Conservation (phyloP, 2,888 invertebrate species). For the Eutolmus rufibarbis region DNA sequence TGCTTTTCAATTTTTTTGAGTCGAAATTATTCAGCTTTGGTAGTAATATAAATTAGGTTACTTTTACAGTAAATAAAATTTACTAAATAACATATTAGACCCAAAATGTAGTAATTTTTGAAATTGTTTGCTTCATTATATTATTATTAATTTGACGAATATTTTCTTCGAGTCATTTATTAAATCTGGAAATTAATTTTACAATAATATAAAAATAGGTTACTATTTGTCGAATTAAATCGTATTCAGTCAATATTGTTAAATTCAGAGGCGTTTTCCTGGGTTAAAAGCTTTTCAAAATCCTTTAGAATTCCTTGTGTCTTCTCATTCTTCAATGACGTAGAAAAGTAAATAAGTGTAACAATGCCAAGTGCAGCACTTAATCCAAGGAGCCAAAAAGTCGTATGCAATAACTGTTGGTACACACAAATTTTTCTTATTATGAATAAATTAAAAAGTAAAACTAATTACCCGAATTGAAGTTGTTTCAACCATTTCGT, state of each 20-base stretch:
- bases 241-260: not conserved
- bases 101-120: too few relatives aligned
- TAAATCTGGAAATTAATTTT: not conserved
- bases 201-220: not conserved
- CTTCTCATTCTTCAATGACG: slow-evolving; percentile 44
- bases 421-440: not conserved
- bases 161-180: too few relatives aligned
- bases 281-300: slow-evolving; percentile 45
- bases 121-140: too few relatives aligned
- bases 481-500: not conserved
- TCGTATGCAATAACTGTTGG: slow-evolving; percentile 13
- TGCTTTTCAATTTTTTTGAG: not conserved
- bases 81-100: too few relatives aligned
- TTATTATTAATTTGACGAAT: too few relatives aligned
- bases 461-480: not conserved
- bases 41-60: too few relatives aligned
- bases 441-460: not conserved
- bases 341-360: slow-evolving; percentile 43
- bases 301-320: slow-evolving; percentile 31
- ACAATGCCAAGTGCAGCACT: slow-evolving; percentile 42
- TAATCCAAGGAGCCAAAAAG: slow-evolving; percentile 43
- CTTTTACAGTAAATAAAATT: too few relatives aligned
- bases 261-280: slow-evolving; percentile 27
- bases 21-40: too few relatives aligned
- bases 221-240: not conserved